phyloP scores from a whole-genome alignment of 2,888 invertebrate species.

The Gasteruption jaculator region DNA sequence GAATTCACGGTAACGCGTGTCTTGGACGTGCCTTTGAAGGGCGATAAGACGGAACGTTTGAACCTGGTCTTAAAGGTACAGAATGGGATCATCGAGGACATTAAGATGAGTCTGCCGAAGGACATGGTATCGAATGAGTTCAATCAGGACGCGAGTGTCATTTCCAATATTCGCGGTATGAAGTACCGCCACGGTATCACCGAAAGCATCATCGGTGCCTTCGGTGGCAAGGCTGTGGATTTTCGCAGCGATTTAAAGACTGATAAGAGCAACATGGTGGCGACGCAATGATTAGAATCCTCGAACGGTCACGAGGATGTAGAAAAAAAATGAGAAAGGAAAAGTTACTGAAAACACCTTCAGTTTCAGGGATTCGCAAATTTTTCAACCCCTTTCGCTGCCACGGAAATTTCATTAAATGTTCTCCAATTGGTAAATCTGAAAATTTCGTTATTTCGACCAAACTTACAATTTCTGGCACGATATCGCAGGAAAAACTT shows the following conservation, averaged over 20 bases:
- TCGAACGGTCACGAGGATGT: constrained; percentile 16
- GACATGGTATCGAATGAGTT: constrained; percentile 60
- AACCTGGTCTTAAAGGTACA: constrained; percentile 63
- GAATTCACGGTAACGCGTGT: constrained; percentile 70
- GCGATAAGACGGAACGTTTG: constrained; percentile 52
- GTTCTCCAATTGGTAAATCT: no score
- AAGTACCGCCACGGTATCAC: constrained; percentile 61
- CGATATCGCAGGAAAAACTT: no score
- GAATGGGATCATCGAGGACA: constrained; percentile 63
- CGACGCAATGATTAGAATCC: constrained; percentile 34
- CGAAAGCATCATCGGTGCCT: constrained; percentile 56
- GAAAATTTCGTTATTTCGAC: no score
- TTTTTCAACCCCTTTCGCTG: no score
- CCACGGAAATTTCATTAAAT: no score
- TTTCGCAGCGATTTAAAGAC: constrained; percentile 28
- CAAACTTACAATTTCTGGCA: no score
- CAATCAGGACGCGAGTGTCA: constrained; percentile 62
- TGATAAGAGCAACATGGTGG: constrained; percentile 39
- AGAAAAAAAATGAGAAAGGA: constrained; percentile 19
- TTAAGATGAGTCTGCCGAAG: constrained; percentile 62
- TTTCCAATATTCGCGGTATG: constrained; percentile 64
- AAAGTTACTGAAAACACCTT: no score
- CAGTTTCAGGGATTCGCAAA: no score
- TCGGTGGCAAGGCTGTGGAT: constrained; percentile 41
- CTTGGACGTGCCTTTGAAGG: constrained; percentile 57